phyloP scores from a whole-genome alignment of 2,888 invertebrate species.

The Sphaerophoria rueppellii region DNA sequence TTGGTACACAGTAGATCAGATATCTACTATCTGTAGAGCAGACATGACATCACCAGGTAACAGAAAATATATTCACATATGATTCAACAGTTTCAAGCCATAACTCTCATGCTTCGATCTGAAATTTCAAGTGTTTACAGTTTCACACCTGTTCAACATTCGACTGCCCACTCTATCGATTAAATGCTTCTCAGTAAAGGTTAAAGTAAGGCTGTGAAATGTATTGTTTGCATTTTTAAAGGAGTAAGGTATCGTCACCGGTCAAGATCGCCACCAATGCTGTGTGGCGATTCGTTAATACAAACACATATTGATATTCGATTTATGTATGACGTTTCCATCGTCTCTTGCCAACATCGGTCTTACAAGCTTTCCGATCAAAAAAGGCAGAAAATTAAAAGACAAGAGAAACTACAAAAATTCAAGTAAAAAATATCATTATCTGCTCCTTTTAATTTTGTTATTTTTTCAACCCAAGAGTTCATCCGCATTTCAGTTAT shows the following conservation, averaged over 20 bases:
- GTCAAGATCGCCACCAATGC: constrained; percentile 27
- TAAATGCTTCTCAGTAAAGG: neutral
- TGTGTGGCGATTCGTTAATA: neutral
- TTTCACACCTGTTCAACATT: constrained; percentile 10
- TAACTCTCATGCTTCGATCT: neutral
- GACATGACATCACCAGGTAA: constrained; percentile 25
- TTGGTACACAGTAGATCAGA: too few species aligned
- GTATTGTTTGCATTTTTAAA: constrained; percentile 29
- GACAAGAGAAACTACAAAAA: constrained; percentile 33
- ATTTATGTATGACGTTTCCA: neutral
- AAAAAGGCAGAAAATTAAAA: constrained; percentile 10
- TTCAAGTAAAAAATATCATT: constrained; percentile 49
- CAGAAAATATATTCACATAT: neutral
- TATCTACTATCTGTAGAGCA: too few species aligned
- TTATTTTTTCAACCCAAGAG: constrained; percentile 28
- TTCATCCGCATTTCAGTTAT: constrained; percentile 68
- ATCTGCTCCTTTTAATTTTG: constrained; percentile 27
- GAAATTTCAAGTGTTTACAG: neutral
- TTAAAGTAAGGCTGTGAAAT: constrained; percentile 44
- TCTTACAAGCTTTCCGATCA: constrained; percentile 10
- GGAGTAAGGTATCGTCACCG: constrained; percentile 43
- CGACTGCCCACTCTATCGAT: neutral
- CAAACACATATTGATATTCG: constrained; percentile 41
- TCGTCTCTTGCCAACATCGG: neutral
- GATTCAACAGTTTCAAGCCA: constrained; percentile 30